Conservation (phyloP, 2,113 vertebrate genomes). For the Myodes glareolus region DNA sequence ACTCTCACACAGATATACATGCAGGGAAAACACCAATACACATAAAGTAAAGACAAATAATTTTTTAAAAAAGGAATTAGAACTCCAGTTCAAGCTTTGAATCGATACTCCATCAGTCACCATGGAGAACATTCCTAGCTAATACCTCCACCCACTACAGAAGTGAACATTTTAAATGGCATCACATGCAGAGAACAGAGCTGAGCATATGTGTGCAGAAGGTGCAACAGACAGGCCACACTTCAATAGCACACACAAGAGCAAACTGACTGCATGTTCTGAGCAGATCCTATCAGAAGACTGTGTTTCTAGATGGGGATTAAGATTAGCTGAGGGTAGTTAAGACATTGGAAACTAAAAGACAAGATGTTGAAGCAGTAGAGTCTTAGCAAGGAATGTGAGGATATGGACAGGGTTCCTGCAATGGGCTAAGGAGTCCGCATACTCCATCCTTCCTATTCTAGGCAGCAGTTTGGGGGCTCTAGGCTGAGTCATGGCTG, state of each 20-base stretch:
- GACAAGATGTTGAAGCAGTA: background rate
- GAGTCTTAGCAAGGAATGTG: background rate
- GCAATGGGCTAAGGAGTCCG: background rate
- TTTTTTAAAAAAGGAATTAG: background rate
- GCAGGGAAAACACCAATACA: too few species aligned
- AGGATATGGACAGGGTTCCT: background rate
- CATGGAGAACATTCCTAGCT: constrained; percentile 23
- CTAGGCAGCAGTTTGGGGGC: background rate
- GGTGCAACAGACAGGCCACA: background rate
- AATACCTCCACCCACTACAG: background rate
- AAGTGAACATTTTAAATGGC: background rate
- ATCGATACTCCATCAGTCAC: background rate
- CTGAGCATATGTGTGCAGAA: background rate
- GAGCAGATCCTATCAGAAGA: background rate
- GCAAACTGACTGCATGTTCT: background rate
- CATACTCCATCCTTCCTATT: background rate
- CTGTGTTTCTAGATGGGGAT: background rate
- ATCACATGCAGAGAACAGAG: background rate
- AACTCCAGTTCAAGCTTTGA: constrained; percentile 1
- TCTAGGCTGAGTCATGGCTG: background rate
- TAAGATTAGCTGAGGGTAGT: background rate
- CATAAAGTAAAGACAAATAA: too few species aligned
- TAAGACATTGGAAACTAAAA: background rate
- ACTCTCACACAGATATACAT: too few species aligned
- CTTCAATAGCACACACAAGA: background rate